Percentiles rank a stretch among this genome's conserved stretches.
phyloP scores from a whole-genome alignment of 2,113 vertebrate genomes.

The Eclectus roratus region DNA sequence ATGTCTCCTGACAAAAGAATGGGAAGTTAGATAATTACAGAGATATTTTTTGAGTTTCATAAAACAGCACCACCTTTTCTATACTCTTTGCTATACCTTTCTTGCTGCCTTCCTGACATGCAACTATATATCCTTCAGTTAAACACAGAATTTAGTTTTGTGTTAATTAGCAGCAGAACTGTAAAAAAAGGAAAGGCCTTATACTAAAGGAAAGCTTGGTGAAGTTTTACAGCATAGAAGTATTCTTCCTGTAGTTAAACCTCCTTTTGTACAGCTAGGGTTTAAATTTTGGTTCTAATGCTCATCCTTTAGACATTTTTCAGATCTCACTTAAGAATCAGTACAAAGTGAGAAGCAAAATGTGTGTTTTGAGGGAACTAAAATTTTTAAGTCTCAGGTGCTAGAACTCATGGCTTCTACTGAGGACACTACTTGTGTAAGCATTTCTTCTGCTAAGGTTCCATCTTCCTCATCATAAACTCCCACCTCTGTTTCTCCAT shows the following conservation, averaged over 20 bases:
- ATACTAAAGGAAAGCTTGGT: neutral
- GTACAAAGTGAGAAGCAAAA: neutral
- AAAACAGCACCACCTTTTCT: neutral
- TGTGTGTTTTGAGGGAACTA: neutral
- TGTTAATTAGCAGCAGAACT: neutral
- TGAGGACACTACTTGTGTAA: neutral
- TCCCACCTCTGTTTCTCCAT: neutral
- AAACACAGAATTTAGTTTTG: neutral
- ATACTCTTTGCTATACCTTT: neutral
- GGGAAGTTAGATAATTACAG: accelerated
- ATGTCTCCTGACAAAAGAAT: neutral
- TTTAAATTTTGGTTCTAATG: neutral
- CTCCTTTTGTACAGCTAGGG: neutral
- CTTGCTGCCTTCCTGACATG: neutral
- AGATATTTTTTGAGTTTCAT: neutral
- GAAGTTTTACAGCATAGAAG: neutral
- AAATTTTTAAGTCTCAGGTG: neutral
- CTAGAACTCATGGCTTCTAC: neutral
- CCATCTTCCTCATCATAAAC: neutral
- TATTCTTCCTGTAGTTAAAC: neutral
- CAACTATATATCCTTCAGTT: neutral
- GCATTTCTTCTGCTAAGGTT: neutral
- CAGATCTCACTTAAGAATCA: neutral
- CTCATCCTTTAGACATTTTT: neutral
- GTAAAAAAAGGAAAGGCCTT: neutral